Base-by-base conservation (phyloP, 2,888 invertebrate species). In the Trichopria drosophilae region DNA sequence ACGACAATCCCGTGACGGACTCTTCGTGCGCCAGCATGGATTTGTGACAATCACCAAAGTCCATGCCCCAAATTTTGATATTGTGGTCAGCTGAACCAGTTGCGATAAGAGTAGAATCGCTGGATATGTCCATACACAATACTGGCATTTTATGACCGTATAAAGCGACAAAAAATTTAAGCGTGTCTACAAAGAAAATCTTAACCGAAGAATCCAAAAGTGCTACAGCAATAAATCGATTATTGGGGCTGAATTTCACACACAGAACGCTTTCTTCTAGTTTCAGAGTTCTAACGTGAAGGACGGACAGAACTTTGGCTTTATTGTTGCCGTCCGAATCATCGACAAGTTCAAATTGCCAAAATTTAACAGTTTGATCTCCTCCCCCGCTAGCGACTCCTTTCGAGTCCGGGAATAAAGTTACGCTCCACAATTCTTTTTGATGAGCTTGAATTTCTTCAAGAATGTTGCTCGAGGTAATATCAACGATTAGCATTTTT, bases 111-210 rank as follows among this genome's bases (percentile, higher is more conserved):
- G 84, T 82, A 0, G 88, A 88, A 73, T 94, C 94, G 61, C 87
- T 87, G 10, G 93, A 93, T 52, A 98, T 93, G 72, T 98, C 97
- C 80, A 98, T 81, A 66, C 92, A 91, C 0, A 91, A 79, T 0
- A 98, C 93, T 0, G 99, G 98, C 41, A 97, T 78, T 70, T 93
- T 93, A 78, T 99, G 99, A 0, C 98, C 98, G 73, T 98, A 98
- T 1, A 99, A 81, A 0, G 93, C 91, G 15, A 96, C 75, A 77
- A 93, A 95, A 76, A 96, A 94, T 84, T 98, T 98, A 60, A 97
- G 88, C 1, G 91, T 87, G 70, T 99, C 97, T 36, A 90, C 76
- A 71, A 94, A 98, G 78, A 95, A 97, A 62, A 99, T 87, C 76
- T 95, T 94, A 0, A 97, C 92, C 0, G 96, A 98, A 6, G 87